phyloP scores from a whole-genome alignment of 92 coral and sea anemone genomes.

The Palythoa caribaeorum region DNA sequence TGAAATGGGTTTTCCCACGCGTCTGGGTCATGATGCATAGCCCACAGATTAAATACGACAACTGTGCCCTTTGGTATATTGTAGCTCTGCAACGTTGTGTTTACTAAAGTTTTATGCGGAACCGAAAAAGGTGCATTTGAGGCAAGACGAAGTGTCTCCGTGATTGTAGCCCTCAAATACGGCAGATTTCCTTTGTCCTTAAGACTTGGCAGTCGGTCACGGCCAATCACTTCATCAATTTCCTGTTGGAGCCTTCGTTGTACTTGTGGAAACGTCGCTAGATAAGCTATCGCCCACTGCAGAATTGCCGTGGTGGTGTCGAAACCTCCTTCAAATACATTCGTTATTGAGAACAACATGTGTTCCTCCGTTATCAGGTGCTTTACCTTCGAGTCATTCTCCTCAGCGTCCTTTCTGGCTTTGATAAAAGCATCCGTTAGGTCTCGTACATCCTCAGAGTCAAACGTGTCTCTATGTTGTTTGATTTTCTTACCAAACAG shows the following conservation, averaged over 20 bases:
- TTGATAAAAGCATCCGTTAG: slow-evolving; percentile 63
- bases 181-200: too few relatives aligned
- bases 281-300: not conserved
- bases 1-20: slow-evolving; percentile 64
- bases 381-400: not conserved
- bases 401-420: too few relatives aligned
- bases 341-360: slow-evolving; percentile 64
- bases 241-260: slow-evolving; percentile 38
- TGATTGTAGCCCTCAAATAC: too few relatives aligned
- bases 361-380: slow-evolving; percentile 64
- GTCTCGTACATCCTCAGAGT: slow-evolving; percentile 55
- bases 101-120: slow-evolving; percentile 57
- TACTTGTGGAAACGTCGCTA: slow-evolving; percentile 55
- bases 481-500: slow-evolving; percentile 5
- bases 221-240: too few relatives aligned
- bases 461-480: slow-evolving; percentile 25
- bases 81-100: slow-evolving; percentile 61
- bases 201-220: too few relatives aligned
- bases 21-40: slow-evolving; percentile 74
- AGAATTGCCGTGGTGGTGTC: slow-evolving; percentile 72
- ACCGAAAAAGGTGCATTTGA: slow-evolving; percentile 44
- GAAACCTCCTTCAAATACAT: slow-evolving; percentile 68
- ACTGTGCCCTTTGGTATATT: slow-evolving; percentile 75
- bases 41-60: slow-evolving; percentile 74
- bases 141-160: too few relatives aligned